Evolutionary conservation across 1,140 invertebrate genomes (phyloP).

Genomic region (Drosophila arizonae): DNA sequence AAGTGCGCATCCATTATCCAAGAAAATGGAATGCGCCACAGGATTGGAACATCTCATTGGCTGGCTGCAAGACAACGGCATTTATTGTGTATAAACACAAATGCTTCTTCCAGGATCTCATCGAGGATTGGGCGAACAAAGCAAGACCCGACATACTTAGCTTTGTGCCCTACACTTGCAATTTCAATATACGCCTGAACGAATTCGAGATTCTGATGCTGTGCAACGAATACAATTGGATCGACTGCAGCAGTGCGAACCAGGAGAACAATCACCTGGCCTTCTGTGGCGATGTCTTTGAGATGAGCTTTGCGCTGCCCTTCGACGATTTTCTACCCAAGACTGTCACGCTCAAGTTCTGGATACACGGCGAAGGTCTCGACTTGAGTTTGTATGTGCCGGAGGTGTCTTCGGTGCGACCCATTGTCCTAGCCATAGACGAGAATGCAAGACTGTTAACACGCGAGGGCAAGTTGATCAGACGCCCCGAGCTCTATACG

Average conservation of each 20-base stretch:
- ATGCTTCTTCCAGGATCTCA: conserved; percentile 96
- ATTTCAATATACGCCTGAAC: conserved; percentile 94
- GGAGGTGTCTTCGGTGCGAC: conserved; percentile 93
- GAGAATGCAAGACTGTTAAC: conserved; percentile 94
- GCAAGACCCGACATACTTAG: conserved; percentile 94
- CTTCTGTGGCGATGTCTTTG: conserved; percentile 95
- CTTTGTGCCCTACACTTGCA: conserved; percentile 99
- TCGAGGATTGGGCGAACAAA: conserved; percentile 98
- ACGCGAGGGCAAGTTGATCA: conserved; percentile 87
- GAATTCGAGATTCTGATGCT: conserved; percentile 98
- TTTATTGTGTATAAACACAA: conserved; percentile 97
- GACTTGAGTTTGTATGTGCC: conserved; percentile 95
- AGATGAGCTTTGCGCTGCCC: conserved; percentile 95
- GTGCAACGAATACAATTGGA: conserved; percentile 99
- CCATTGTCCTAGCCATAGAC: conserved; percentile 92
- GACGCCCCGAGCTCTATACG: conserved; percentile 85
- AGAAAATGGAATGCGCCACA: conserved; percentile 97
- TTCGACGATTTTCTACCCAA: conserved; percentile 96
- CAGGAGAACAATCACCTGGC: conserved; percentile 97
- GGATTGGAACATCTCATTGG: conserved; percentile 94
- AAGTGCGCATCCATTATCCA: conserved; percentile 91
- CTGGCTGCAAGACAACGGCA: conserved; percentile 96
- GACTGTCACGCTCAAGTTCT: conserved; percentile 93
- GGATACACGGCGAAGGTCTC: conserved; percentile 96
- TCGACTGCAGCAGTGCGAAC: conserved; percentile 97